phyloP scores from a whole-genome alignment of 2,113 vertebrate species.

The Sebastes schlegelii region DNA sequence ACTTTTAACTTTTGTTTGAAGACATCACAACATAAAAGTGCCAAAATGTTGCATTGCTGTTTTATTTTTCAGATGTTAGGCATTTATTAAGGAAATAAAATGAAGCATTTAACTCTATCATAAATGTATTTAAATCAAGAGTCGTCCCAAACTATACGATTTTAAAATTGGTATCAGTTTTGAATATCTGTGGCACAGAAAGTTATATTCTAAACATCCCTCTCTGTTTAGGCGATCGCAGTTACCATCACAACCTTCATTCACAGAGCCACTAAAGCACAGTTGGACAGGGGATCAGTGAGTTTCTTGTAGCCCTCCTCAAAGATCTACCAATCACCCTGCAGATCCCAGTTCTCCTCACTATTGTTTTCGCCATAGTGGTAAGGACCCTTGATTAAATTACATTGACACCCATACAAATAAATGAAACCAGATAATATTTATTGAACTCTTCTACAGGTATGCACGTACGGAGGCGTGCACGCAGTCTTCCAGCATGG shows the following conservation, averaged over 20 bases:
- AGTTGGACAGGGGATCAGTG: slow-evolving; percentile 91
- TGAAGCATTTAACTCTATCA: background rate
- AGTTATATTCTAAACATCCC: background rate
- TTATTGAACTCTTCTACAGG: slow-evolving; percentile 55
- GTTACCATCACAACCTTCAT: slow-evolving; percentile 92
- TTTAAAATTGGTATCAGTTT: background rate
- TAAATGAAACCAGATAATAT: background rate
- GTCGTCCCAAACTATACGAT: too few relatives aligned
- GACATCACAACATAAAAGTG: background rate
- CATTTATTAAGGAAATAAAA: background rate
- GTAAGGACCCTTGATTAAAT: slow-evolving; percentile 31
- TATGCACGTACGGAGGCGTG: slow-evolving; percentile 71
- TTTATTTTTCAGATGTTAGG: background rate
- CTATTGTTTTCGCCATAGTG: slow-evolving; percentile 81
- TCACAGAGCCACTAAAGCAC: slow-evolving; percentile 93
- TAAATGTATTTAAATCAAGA: background rate
- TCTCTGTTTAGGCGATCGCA: slow-evolving; percentile 84
- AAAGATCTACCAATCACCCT: slow-evolving; percentile 91
- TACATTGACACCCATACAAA: background rate
- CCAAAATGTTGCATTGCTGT: background rate
- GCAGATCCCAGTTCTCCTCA: slow-evolving; percentile 89
- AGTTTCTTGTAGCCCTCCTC: slow-evolving; percentile 91
- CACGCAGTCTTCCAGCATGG: slow-evolving; percentile 77
- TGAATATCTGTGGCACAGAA: background rate
- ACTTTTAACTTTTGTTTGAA: background rate